Evolutionary conservation across 1,140 invertebrate species (phyloP).

Genomic region (Lamellibrachia luymesi): DNA sequence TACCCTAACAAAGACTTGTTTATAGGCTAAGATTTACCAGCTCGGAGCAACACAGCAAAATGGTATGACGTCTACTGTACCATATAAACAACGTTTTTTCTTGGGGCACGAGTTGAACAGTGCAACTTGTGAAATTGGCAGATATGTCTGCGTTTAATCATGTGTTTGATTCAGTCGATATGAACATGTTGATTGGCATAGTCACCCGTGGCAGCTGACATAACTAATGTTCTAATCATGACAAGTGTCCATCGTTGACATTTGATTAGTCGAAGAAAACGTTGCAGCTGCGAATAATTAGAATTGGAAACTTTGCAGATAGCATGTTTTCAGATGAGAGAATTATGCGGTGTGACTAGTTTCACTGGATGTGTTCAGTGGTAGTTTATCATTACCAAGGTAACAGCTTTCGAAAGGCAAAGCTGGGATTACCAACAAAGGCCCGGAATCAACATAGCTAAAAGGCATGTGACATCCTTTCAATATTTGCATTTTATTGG

Average conservation of each 20-base stretch:
- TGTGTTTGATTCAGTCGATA: not conserved
- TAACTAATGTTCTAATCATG: not conserved
- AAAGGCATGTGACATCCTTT: not conserved
- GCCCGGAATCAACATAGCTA: not conserved
- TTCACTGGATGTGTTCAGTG: not conserved
- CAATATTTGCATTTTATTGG: not conserved
- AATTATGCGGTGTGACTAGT: not conserved
- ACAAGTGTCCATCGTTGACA: not conserved
- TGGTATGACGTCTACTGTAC: not conserved
- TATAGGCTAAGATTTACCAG: not conserved
- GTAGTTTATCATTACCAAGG: not conserved
- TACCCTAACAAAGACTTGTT: not conserved
- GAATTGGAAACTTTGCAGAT: not conserved
- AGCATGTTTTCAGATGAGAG: not conserved
- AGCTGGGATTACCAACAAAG: not conserved
- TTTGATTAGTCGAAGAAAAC: not conserved
- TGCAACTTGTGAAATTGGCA: not conserved
- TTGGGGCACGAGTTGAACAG: not conserved
- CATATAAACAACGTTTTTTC: not conserved
- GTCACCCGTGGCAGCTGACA: not conserved
- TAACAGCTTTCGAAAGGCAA: not conserved
- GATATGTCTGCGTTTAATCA: not conserved
- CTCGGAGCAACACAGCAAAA: not conserved
- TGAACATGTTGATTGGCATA: not conserved
- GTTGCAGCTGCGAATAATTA: not conserved